Conservation (phyloP, 1,140 invertebrate species). For the Teleogryllus occipitalis region DNA sequence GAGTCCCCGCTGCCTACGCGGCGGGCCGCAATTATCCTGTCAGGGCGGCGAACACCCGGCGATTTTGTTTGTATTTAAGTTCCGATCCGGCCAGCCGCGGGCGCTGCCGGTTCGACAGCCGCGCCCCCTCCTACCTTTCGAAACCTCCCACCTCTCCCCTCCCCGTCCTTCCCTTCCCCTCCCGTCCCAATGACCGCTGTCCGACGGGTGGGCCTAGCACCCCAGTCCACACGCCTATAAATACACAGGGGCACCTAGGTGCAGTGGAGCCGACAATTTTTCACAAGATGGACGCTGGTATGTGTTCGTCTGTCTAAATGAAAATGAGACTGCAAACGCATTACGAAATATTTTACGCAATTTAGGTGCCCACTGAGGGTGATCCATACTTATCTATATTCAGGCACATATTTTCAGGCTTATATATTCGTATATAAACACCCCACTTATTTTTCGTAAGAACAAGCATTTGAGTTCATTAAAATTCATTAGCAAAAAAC, state of each 20-base stretch:
- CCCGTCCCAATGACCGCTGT: no score
- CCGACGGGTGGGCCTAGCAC: no score
- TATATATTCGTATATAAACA: neutral
- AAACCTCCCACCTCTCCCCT: no score
- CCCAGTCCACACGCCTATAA: no score
- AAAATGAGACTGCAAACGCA: neutral
- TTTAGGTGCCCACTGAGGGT: neutral
- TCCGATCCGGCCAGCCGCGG: neutral
- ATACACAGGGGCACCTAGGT: no score
- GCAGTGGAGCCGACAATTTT: no score
- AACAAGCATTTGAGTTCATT: neutral
- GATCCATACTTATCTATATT: neutral
- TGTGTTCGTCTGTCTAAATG: no score
- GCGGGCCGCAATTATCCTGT: neutral
- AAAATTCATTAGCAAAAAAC: slow-evolving; percentile 6
- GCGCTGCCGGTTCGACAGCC: neutral
- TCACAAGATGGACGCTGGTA: no score
- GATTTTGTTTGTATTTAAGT: neutral
- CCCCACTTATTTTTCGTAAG: neutral
- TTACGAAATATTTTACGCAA: neutral
- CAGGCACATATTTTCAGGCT: neutral
- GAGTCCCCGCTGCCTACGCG: neutral
- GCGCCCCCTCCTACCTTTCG: no score
- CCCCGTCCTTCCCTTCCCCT: neutral
- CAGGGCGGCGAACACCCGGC: neutral